Evolutionary conservation across 1,140 invertebrate genomes (phyloP).

Genomic region (Himalopsyche phryganea): DNA sequence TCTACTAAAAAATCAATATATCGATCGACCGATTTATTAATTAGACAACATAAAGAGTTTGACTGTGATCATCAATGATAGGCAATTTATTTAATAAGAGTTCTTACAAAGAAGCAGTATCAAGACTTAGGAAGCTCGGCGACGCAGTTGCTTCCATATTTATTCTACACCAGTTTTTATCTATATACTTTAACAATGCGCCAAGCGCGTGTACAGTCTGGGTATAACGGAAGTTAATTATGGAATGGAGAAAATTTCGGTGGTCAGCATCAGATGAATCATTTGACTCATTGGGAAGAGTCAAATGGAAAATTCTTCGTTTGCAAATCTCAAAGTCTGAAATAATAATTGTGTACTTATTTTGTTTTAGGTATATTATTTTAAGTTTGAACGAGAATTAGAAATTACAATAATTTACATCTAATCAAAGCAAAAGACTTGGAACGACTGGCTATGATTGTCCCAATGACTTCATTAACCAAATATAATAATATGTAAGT

Average conservation of each 20-base stretch:
- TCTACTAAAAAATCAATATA: too few species aligned
- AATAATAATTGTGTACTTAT: constrained; percentile 12
- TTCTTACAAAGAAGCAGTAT: constrained; percentile 63
- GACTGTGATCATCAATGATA: too few species aligned
- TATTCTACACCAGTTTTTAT: constrained; percentile 64
- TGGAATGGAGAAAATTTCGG: constrained; percentile 61
- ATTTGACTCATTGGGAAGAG: constrained; percentile 57
- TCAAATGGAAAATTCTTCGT: constrained; percentile 57
- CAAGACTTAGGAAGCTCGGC: constrained; percentile 59
- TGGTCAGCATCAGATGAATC: constrained; percentile 59
- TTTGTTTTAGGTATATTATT: too few species aligned
- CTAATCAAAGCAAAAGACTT: too few species aligned
- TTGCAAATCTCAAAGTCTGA: constrained; percentile 60
- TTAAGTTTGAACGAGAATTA: too few species aligned
- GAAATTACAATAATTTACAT: too few species aligned
- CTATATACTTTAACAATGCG: constrained; percentile 69
- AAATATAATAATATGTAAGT: too few species aligned
- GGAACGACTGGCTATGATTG: too few species aligned
- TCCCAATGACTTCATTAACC: too few species aligned
- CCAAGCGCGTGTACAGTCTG: constrained; percentile 69
- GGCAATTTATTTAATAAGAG: too few species aligned
- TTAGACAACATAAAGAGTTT: too few species aligned
- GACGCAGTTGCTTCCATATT: constrained; percentile 52
- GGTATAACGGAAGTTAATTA: constrained; percentile 64
- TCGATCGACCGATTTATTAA: too few species aligned